These are phyloP conservation scores for Zaprionus nigranus DNA, from an alignment of 1,140 invertebrate species.

Conservation along the genomic window DNA sequence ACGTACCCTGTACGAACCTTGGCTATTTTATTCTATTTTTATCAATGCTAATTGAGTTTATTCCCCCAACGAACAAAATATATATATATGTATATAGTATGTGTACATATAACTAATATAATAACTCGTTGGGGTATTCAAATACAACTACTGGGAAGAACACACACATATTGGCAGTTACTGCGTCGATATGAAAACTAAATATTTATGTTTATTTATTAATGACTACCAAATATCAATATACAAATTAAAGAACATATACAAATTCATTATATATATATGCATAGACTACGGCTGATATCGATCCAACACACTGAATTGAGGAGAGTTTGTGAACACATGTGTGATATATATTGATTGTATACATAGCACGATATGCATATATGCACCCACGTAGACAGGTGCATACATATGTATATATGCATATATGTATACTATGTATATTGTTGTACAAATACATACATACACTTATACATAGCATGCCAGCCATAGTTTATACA, in stretches of 20 bases:
- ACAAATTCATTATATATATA: constrained; percentile 74
- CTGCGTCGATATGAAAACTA: constrained; percentile 40
- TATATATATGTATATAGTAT: neutral
- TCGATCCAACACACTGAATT: constrained; percentile 61
- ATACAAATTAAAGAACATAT: constrained; percentile 80
- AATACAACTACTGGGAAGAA: neutral
- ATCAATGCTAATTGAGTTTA: neutral
- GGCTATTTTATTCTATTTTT: neutral
- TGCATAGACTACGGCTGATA: constrained; percentile 70
- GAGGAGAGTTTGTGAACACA: constrained; percentile 65
- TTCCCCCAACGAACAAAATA: neutral
- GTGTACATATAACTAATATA: neutral
- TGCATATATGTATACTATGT: constrained; percentile 57
- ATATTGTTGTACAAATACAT: constrained; percentile 50
- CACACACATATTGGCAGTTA: constrained; percentile 1
- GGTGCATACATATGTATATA: constrained; percentile 45
- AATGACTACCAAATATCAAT: constrained; percentile 78
- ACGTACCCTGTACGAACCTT: neutral
- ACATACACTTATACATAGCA: constrained; percentile 57
- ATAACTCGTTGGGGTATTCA: neutral
- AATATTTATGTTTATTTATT: constrained; percentile 72
- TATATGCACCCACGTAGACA: constrained; percentile 6
- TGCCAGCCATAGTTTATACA: constrained; percentile 66
- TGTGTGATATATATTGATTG: constrained; percentile 22
- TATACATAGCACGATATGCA: constrained; percentile 8